Evolutionary conservation across 1,140 invertebrate species (phyloP), one percentile per base, ranked within the genome.

Genomic region (Anthonomus grandis): DNA sequence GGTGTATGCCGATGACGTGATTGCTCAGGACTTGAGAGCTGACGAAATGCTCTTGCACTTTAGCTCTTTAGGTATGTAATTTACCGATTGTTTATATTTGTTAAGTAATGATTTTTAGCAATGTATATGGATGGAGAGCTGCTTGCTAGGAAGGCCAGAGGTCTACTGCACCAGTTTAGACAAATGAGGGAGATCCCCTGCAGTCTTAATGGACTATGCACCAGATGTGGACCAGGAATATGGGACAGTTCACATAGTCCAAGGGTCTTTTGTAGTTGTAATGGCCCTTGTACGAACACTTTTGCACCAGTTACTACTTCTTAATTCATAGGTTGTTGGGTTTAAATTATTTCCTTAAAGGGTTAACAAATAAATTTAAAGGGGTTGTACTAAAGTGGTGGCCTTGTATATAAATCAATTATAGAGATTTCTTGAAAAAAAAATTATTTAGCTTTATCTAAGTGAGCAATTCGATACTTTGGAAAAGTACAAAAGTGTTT

Each of bases 121-220:
- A 94, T 94, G 87, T 95, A 95, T 69, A 97, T 97, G 94, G 92
- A 95, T 72, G 93, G 91, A 0, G 84, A 87, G 34, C 74, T 95
- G 12, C 92, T 97, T 27, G 76, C 95, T 6, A 81, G 90, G 59
- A 97, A 97, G 81, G 94, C 94, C 1, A 82, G 94, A 25, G 93
- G 94, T 22, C 75, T 97, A 3, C 76, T 97, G 0, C 84, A 95
- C 74, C 88, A 95, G 72, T 97, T 94, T 74, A 80, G 92, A 31
- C 86, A 89, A 67, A 75, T 91, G 51, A 81, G 87, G 9, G 82
- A 86, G 59, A 86, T 97, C 50, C 94, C 94, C 0, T 97, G 94
- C 68, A 91, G 91, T 0, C 71, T 97, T 19, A 86, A 86, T 10
- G 88, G 88, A 8, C 78, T 97, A 45, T 95, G 92, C 71, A 86